These are phyloP conservation scores for Echeneis naucrates DNA, from an alignment of 2,797 vertebrate species.

Conservation along the genomic window DNA sequence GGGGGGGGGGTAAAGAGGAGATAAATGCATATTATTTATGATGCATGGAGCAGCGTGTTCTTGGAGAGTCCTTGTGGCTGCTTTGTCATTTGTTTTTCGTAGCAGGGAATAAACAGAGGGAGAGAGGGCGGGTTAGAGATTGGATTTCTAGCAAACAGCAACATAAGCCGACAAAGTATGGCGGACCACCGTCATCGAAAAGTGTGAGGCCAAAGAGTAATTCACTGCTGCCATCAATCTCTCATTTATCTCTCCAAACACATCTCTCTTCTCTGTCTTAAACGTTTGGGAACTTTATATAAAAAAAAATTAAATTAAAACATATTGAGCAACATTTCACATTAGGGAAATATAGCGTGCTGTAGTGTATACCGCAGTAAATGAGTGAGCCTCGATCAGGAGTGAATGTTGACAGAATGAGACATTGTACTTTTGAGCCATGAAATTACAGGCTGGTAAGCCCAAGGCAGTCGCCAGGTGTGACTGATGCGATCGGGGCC, in stretches of 20 bases:
- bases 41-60: constrained; percentile 52
- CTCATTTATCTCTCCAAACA: constrained; percentile 1
- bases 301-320: constrained; percentile 3
- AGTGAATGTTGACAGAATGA: constrained; percentile 87
- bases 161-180: constrained; percentile 15
- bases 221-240: constrained; percentile 42
- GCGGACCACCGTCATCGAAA: constrained; percentile 36
- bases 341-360: constrained; percentile 27
- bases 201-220: constrained; percentile 17
- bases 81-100: constrained; percentile 49
- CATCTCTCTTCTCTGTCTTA: neutral
- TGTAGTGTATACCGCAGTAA: constrained; percentile 59
- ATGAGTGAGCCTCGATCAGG: constrained; percentile 79
- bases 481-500: constrained; percentile 87
- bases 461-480: constrained; percentile 91
- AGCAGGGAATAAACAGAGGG: constrained; percentile 19
- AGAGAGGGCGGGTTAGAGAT: neutral
- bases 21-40: constrained; percentile 64
- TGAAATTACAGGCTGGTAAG: constrained; percentile 88
- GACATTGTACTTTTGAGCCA: constrained; percentile 86
- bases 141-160: constrained; percentile 13
- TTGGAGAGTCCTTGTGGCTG: constrained; percentile 43
- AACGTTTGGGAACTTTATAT: constrained; percentile 16
- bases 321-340: constrained; percentile 20
- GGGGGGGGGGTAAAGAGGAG: constrained; percentile 2